A percentile compares a stretch with the other conserved stretches of the same genome.
Conservation (phyloP, 2,888 invertebrate species). For the Meganola albula region DNA sequence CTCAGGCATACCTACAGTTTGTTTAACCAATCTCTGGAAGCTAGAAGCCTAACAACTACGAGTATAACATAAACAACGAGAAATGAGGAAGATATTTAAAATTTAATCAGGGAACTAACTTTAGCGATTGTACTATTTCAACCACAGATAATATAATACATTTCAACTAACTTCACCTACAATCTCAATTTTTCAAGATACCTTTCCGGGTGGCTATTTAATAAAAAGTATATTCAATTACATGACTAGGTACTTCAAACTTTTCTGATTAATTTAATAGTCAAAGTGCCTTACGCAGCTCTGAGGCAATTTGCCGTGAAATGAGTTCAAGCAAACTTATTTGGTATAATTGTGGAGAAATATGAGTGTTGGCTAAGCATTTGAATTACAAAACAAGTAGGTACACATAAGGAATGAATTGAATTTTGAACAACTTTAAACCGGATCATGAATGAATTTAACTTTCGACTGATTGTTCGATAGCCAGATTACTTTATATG, state of each 20-base stretch:
- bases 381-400: neutral
- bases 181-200: neutral
- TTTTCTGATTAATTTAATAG: constrained; percentile 46
- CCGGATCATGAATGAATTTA: too few species aligned
- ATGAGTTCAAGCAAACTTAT: constrained; percentile 46
- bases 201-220: too few species aligned
- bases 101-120: constrained; percentile 4
- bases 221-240: constrained; percentile 5
- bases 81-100: constrained; percentile 8
- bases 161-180: neutral
- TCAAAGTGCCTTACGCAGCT: constrained; percentile 29
- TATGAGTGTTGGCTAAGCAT: constrained; percentile 31
- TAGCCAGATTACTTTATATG: too few species aligned
- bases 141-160: too few species aligned
- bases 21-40: too few species aligned
- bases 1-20: too few species aligned
- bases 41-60: too few species aligned
- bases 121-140: constrained; percentile 2
- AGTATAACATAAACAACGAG: too few species aligned
- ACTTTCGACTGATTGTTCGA: too few species aligned
- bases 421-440: too few species aligned
- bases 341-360: constrained; percentile 44
- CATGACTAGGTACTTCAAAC: constrained; percentile 25
- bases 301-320: constrained; percentile 39
- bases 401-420: too few species aligned